Conservation (phyloP, 2,113 vertebrate genomes). For the Pica pica region DNA sequence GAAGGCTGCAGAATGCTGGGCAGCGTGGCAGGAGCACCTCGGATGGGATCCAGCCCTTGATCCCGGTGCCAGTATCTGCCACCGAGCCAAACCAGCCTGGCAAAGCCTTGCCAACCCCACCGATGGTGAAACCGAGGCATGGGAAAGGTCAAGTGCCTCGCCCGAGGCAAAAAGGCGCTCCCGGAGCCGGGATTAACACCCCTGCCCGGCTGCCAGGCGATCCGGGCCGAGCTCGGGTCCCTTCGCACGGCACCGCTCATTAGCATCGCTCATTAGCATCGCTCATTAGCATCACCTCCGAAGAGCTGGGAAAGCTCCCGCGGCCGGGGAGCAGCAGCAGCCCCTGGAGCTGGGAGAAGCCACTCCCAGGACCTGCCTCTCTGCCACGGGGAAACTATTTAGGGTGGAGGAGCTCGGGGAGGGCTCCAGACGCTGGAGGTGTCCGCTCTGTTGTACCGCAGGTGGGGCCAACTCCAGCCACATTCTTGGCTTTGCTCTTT, state of each 20-base stretch:
- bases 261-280: neutral
- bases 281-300: slow-evolving; percentile 1
- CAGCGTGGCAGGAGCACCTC: neutral
- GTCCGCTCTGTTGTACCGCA: slow-evolving; percentile 8
- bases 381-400: slow-evolving; percentile 49
- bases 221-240: neutral
- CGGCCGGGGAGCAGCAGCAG: neutral
- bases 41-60: neutral
- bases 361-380: slow-evolving; percentile 56
- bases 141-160: neutral
- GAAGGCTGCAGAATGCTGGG: neutral
- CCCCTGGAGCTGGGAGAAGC: slow-evolving; percentile 8
- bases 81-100: neutral
- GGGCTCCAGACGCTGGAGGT: slow-evolving; percentile 49
- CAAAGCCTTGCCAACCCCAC: neutral
- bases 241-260: neutral
- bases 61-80: neutral
- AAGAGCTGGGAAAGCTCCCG: neutral
- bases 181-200: neutral
- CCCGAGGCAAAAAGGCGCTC: neutral
- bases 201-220: neutral
- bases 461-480: slow-evolving; percentile 6
- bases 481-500: slow-evolving; percentile 13
- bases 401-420: slow-evolving; percentile 48
- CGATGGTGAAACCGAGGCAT: neutral